Evolutionary conservation across 2,888 invertebrate species (phyloP), one percentile per base, ranked within the genome.

Genomic region (Lithosia quadra): DNA sequence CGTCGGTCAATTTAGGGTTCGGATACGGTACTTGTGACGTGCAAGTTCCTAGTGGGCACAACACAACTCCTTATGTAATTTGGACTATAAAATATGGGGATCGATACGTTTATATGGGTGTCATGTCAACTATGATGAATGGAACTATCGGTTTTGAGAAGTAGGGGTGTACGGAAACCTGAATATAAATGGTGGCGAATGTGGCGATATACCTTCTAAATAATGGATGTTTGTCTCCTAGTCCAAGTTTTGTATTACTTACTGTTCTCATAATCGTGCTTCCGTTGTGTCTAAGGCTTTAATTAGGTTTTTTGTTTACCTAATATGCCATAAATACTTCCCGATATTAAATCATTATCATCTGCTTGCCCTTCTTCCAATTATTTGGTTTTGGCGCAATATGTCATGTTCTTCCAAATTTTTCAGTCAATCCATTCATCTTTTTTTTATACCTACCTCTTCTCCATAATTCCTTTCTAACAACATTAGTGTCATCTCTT

Each of bases 1-100:
- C 82, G 83, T 84, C 83, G 82, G 75, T 73, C 22, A 56, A 60
- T 55, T 68, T 55, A 57, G 68, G 68, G 64, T 68, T 78, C 70
- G 70, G 72, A 72, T 58, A 65, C 65, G 21, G 68, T 74, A 76
- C 70, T 72, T 68, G 69, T 67, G 65, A 64, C 77, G 68, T 63
- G 67, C 74, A n/a, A 68, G 70, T 79, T 76, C 77, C 73, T 68
- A 75, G 75, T 81, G 60, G 79, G 75, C 18, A 43, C 81, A 73
- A 57, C 18, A 43, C 81, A 73, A 57, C 39, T 69, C 53, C 55
- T 79, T 79, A 81, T 81, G 65, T 79, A 76, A 79, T 69, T 71
- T 62, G 59, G 68, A 57, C 79, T 43, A 69, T 80, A 78, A 73
- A 43, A 69, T 67, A 62, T 72, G 10, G 49, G 76, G 76, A 66